phyloP scores from a whole-genome alignment of 2,888 invertebrate species.

The Eristalinus sepulchralis region DNA sequence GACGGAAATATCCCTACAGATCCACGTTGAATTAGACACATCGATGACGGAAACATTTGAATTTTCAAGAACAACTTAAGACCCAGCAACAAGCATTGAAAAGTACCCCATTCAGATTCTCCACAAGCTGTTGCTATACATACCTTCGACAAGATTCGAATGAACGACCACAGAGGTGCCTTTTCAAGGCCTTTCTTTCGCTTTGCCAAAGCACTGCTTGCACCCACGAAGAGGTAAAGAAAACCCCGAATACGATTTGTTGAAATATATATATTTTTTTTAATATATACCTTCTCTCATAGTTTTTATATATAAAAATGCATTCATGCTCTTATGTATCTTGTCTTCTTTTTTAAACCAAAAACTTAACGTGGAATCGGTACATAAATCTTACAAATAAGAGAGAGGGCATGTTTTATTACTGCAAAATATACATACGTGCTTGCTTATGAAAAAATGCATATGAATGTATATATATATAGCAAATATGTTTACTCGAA shows the following conservation, averaged over 20 bases:
- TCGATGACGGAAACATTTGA: no score
- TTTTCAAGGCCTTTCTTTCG: no score
- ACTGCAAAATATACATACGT: constrained; percentile 21
- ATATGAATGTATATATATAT: background rate
- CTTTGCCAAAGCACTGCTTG: no score
- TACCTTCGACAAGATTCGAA: no score
- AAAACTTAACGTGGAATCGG: constrained; percentile 45
- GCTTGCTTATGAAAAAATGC: background rate
- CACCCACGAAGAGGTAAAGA: constrained; percentile 2
- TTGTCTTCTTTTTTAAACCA: constrained; percentile 56
- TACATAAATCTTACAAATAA: constrained; percentile 25
- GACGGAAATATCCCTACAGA: no score
- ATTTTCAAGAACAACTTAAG: no score
- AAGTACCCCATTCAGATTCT: no score
- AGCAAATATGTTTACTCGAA: background rate
- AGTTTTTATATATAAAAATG: constrained; percentile 65
- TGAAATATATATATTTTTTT: constrained; percentile 60
- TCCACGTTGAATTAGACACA: no score
- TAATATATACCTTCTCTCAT: constrained; percentile 72
- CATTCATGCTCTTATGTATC: constrained; percentile 63
- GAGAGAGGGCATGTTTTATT: background rate
- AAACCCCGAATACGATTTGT: constrained; percentile 26
- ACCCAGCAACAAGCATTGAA: no score
- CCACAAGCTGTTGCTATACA: no score
- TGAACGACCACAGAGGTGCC: no score